A percentile compares a stretch with the other conserved stretches of the same genome.
Conservation (phyloP, 2,888 invertebrate species). For the Zygogramma bicolorata region DNA sequence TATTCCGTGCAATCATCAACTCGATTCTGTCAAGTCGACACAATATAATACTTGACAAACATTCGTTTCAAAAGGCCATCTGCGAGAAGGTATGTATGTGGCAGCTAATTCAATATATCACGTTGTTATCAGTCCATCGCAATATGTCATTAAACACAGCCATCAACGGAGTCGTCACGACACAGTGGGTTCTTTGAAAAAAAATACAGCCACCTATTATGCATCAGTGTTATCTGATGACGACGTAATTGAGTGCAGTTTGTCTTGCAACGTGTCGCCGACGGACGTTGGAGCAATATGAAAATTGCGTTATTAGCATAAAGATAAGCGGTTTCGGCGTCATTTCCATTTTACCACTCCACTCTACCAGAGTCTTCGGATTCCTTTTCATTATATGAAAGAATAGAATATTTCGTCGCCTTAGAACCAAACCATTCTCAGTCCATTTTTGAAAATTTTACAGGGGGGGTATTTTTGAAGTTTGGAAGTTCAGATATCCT, state of each 20-base stretch:
- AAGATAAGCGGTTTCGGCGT: conserved; percentile 10
- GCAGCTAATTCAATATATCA: neutral
- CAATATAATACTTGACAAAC: neutral
- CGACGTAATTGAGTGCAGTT: neutral
- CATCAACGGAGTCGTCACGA: neutral
- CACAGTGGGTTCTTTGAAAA: neutral
- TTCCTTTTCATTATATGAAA: neutral
- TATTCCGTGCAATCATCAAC: neutral
- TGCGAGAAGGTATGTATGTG: neutral
- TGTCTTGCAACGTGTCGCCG: conserved; percentile 10
- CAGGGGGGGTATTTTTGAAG: too few relatives aligned
- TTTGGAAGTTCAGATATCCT: too few relatives aligned
- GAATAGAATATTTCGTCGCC: too few relatives aligned
- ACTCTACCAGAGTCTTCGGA: neutral
- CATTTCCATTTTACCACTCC: conserved; percentile 30
- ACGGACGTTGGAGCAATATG: conserved; percentile 15
- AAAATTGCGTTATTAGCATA: conserved; percentile 35
- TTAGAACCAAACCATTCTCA: too few relatives aligned
- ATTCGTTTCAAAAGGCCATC: neutral
- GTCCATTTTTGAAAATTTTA: too few relatives aligned
- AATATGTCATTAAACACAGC: neutral
- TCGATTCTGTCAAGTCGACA: neutral
- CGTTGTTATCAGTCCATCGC: neutral
- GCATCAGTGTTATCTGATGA: conserved; percentile 1
- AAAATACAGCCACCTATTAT: conserved; percentile 1